Percentiles rank a stretch among this genome's conserved stretches.
These are phyloP conservation scores for Platynereis dumerilii DNA, from an alignment of 2,888 invertebrate species.

Conservation along the genomic window DNA sequence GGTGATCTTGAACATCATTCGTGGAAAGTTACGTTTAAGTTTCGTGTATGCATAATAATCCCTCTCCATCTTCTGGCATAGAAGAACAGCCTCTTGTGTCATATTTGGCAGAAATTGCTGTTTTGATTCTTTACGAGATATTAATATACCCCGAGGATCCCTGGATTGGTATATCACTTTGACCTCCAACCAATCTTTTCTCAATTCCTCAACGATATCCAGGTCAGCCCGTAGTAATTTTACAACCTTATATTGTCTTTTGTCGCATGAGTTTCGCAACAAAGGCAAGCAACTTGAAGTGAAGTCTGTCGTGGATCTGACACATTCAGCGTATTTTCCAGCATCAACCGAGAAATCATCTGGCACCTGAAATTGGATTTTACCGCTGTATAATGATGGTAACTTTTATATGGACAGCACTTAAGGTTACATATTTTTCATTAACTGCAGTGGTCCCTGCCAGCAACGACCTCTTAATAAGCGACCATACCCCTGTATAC, in stretches of 20 bases:
- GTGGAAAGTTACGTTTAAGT: neutral
- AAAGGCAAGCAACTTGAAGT: neutral
- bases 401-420: too few species aligned
- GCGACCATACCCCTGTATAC: too few species aligned
- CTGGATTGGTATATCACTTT: neutral
- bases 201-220: too few species aligned
- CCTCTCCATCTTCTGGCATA: neutral
- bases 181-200: too few species aligned
- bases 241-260: neutral
- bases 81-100: neutral
- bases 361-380: too few species aligned
- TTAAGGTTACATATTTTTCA: too few species aligned
- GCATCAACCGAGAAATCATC: neutral
- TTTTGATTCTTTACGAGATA: too few species aligned
- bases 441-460: too few species aligned
- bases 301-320: neutral
- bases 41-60: neutral
- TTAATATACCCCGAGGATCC: neutral
- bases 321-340: neutral
- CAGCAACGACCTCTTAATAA: too few species aligned
- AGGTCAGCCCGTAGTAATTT: too few species aligned
- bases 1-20: neutral
- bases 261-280: neutral
- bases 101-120: too few species aligned
- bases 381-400: too few species aligned